phyloP scores from a whole-genome alignment of 2,888 invertebrate species.

The Oxycera nigricornis region DNA sequence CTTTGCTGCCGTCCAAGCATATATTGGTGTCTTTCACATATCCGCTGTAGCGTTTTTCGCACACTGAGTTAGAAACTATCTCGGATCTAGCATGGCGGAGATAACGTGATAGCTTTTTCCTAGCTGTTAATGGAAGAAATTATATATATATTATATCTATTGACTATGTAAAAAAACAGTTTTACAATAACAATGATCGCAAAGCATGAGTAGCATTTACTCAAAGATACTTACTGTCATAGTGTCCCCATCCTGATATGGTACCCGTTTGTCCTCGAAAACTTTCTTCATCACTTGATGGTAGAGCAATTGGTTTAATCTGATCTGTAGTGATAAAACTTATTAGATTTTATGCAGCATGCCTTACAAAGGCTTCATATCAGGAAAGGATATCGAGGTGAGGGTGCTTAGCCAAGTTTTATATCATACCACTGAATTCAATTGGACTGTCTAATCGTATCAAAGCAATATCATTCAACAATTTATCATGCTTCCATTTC shows the following conservation, averaged over 20 bases:
- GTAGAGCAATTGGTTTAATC: neutral
- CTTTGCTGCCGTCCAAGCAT: conserved; percentile 9
- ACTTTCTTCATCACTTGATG: neutral
- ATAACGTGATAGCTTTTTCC: neutral
- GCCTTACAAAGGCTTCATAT: too few species aligned
- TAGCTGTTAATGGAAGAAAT: neutral
- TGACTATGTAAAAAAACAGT: neutral
- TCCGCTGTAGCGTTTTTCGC: neutral
- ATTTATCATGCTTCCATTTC: neutral
- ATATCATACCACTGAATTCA: neutral
- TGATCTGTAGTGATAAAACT: neutral
- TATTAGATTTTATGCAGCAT: too few species aligned
- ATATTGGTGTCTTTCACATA: neutral
- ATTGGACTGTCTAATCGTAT: neutral
- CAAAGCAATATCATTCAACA: conserved; percentile 17
- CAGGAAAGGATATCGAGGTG: too few species aligned
- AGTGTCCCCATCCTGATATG: conserved; percentile 25
- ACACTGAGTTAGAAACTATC: neutral
- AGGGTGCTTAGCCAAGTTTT: too few species aligned
- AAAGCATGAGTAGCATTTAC: neutral
- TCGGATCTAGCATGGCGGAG: neutral
- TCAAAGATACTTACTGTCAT: conserved; percentile 13
- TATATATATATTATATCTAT: neutral
- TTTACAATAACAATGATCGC: neutral
- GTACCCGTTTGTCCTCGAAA: neutral